Base-by-base conservation (phyloP, 1,140 invertebrate species). In the Druon quercuslanigerum region DNA sequence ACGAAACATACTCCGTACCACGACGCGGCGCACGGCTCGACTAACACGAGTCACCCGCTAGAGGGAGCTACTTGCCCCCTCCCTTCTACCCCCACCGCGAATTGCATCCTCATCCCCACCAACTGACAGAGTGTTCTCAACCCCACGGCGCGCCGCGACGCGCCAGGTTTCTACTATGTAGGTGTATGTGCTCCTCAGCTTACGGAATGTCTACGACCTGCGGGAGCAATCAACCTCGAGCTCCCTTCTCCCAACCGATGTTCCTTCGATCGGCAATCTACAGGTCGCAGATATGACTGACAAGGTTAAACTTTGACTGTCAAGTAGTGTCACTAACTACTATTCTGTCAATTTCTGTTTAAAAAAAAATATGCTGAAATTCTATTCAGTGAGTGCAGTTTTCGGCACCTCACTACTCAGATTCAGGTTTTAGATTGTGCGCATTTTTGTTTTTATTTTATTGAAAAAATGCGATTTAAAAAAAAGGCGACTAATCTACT, bases 1-100 rank as follows among this genome's bases (percentile, higher is more conserved):
- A 75, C 79, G 25, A 79, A 0, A 57, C 70, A 74, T 46, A 9
- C 60, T 66, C 60, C 85, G 81, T 81, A 88, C 83, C 87, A 83
- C 85, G 83, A 88, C 84, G 87, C 88, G 85, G 84, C 87, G 83
- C 87, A 86, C 87, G 87, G 87, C 86, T 86, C 86, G 81, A 90
- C 88, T 90, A 87, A 86, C 78, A 74, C 76, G 76, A 85, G 79
- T 78, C 74, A 75, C 78, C 70, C 85, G 82, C 86, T 79, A 85
- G 87, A 89, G 86, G 87, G 87, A 88, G 87, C 85, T 82, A 86
- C 83, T 79, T 76, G 75, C 79, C 79, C 80, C 79, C 76, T 57
- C 70, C 54, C 74, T 81, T 75, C n/a, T 74, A 51, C 73, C 70
- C 75, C 82, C 79, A 66, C 76, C 54, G 72, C 60, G 51, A 17